phyloP scores from a whole-genome alignment of 2,888 invertebrate species.

The Agriopis aurantiaria region DNA sequence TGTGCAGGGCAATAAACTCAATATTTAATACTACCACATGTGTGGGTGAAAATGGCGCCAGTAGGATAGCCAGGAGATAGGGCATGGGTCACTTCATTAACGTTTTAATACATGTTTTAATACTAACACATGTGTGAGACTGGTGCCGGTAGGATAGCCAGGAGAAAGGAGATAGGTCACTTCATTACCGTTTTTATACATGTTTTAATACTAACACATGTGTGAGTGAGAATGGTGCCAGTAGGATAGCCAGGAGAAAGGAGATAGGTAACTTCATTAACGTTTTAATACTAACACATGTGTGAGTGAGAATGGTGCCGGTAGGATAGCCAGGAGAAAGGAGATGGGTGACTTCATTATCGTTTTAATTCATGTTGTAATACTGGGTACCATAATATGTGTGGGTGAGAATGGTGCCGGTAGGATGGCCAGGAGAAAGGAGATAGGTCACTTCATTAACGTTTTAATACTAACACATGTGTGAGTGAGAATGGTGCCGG shows the following conservation, averaged over 20 bases:
- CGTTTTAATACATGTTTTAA: no score
- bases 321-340: conserved; percentile 10
- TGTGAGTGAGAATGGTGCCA: background rate
- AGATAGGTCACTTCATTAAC: no score
- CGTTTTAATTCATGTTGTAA: conserved; percentile 1
- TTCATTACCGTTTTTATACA: background rate
- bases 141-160: no score
- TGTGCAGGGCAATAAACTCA: conserved; percentile 16
- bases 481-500: background rate
- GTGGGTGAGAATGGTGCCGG: no score
- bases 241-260: conserved; percentile 8
- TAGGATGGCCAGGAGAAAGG: conserved; percentile 9
- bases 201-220: background rate
- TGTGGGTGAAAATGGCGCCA: background rate
- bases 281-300: background rate
- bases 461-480: background rate
- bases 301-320: no score
- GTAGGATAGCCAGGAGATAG: conserved; percentile 12
- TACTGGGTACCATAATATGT: background rate
- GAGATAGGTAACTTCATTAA: background rate
- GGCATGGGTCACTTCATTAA: background rate
- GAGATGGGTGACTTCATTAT: no score
- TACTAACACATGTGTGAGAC: no score
- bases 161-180: no score
- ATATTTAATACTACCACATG: background rate